Evolutionary conservation across 64 coral and sea anemone species (phyloP), one percentile per base, ranked within the genome.

Genomic region (Acropora tenuis): DNA sequence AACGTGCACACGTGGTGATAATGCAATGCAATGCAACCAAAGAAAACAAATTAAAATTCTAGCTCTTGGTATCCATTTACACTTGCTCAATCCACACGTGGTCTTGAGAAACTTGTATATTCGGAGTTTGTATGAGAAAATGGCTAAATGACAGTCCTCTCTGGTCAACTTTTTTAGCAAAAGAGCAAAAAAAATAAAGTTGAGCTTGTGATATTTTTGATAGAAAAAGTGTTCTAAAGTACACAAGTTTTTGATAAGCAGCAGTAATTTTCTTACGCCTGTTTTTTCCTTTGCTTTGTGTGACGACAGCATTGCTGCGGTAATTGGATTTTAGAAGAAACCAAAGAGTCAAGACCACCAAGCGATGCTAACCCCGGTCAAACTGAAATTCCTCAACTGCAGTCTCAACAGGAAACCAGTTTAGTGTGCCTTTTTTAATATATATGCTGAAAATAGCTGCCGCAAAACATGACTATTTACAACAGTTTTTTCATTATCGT

Each of bases 261-360:
- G 19, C 52, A 59, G 40, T 80, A 80, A 80, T 63, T 49, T 44
- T 80, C 1, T 80, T 5, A 41, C 71, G 48, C 58, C 16, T 41
- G 8, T 18, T 11, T 80, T 59, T 50, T 78, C 76, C 71, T 74
- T 74, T 74, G 76, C 46, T 78, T 48, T 78, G 46, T 17, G 2
- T n/a, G 46, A 78, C 45, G 10, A 47, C 43, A 0, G 47, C 46
- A 78, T 18, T 49, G 76, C 45, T 50, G 76, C 45, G 76, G 17
- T 78, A 78, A 80, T 80, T 80, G 40, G 7, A 58, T 80, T 80
- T 80, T 80, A 80, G 49, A 58, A 80, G 78, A 59, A 58, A 50
- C 78, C 49, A 13, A 80, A 80, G 78, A 58, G 78, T 80, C 78
- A 41, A 40, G 71, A 20, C n/a, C n/a, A 74, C 71, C 71, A 74